Percentiles rank a stretch among this genome's conserved stretches.
Evolutionary conservation across 2,888 invertebrate species (phyloP).

Genomic region (Disparrhopalites patrizii): DNA sequence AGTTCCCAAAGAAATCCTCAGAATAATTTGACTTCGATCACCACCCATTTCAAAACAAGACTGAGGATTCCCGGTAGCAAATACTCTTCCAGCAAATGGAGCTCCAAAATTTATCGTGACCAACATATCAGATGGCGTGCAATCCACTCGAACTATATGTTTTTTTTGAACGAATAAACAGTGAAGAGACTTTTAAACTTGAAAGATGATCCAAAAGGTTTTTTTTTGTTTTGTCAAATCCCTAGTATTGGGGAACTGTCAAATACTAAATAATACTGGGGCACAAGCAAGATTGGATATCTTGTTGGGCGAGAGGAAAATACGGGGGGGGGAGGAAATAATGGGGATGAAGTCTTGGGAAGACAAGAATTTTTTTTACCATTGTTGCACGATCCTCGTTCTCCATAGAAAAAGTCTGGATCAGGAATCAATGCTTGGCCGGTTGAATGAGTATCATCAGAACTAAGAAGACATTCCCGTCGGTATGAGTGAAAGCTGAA

Average conservation of each 20-base stretch:
- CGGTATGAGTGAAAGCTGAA: constrained; percentile 50
- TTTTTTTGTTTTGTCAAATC: no score
- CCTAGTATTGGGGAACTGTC: no score
- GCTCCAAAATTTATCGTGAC: constrained; percentile 58
- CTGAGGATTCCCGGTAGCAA: constrained; percentile 73
- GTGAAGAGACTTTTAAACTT: background rate
- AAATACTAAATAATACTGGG: no score
- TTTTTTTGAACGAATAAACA: no score
- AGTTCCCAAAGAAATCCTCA: constrained; percentile 60
- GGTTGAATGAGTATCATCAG: constrained; percentile 74
- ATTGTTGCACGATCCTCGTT: constrained; percentile 77
- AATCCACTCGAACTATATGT: constrained; percentile 70
- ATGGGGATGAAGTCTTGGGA: background rate
- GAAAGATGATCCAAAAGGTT: no score
- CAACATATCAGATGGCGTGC: constrained; percentile 66
- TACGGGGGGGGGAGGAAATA: background rate
- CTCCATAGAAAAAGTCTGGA: constrained; percentile 66
- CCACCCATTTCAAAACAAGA: constrained; percentile 63
- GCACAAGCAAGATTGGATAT: no score
- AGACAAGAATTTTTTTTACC: constrained; percentile 57
- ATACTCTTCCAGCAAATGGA: constrained; percentile 67
- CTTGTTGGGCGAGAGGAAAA: background rate
- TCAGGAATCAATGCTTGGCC: constrained; percentile 65
- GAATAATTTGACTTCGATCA: constrained; percentile 55
- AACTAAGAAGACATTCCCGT: constrained; percentile 66